Percentiles rank a stretch among this genome's conserved stretches.
Evolutionary conservation across 2,113 vertebrate genomes (phyloP).

Genomic region (Raja brachyura): DNA sequence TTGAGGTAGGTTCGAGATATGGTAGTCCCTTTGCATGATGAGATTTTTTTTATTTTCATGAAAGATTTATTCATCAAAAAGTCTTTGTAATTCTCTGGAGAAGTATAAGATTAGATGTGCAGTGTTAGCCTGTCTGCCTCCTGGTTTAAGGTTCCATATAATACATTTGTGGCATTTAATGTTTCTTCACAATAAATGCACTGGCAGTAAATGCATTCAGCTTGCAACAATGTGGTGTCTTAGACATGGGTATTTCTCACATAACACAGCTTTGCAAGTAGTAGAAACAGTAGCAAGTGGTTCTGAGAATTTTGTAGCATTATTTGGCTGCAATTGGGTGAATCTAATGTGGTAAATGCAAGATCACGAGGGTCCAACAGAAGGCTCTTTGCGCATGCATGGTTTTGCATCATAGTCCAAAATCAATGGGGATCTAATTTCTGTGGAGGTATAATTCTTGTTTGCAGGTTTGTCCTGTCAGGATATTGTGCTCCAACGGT

Average conservation of each 20-base stretch:
- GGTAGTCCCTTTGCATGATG: neutral
- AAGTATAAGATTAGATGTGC: neutral
- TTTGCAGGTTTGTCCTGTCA: neutral
- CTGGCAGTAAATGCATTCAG: neutral
- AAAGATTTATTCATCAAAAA: neutral
- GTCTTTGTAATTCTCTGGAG: conserved; percentile 5
- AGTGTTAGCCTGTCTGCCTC: neutral
- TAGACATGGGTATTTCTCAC: neutral
- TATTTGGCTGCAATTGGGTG: neutral
- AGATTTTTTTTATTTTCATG: neutral
- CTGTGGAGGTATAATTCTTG: neutral
- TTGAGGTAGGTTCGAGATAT: neutral
- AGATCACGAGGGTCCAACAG: too few relatives aligned
- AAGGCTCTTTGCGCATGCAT: neutral
- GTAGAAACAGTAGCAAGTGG: neutral
- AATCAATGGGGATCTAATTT: neutral
- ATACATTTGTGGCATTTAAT: neutral
- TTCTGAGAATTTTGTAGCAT: neutral
- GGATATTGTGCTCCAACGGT: neutral
- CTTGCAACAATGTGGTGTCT: neutral
- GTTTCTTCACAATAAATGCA: neutral
- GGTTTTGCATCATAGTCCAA: neutral
- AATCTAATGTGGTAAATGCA: neutral
- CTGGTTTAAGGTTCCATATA: neutral
- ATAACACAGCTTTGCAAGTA: neutral